Percentiles rank a stretch among this genome's conserved stretches.
Evolutionary conservation across 2,797 vertebrate species (phyloP).

Genomic region (Oceanodroma leucorhoa): DNA sequence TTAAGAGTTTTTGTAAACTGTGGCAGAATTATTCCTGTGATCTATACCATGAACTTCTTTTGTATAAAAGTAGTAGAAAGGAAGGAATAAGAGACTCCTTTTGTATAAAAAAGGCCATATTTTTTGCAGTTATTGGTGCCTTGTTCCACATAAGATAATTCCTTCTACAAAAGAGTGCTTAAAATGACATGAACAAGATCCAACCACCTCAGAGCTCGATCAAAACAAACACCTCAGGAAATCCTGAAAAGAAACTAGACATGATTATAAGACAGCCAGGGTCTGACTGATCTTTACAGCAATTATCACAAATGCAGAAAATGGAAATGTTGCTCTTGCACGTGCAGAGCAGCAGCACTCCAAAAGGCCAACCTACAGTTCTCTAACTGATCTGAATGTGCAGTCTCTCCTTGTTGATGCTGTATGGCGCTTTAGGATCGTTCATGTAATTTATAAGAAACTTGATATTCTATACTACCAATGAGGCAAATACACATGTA

Average conservation of each 20-base stretch:
- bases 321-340: neutral
- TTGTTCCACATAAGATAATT: neutral
- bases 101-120: neutral
- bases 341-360: neutral
- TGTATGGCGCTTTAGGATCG: neutral
- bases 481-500: neutral
- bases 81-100: neutral
- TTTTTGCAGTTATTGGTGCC: neutral
- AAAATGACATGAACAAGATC: neutral
- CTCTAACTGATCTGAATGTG: neutral
- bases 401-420: neutral
- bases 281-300: neutral
- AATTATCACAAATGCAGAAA: neutral
- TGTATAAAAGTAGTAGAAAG: neutral
- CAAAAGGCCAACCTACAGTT: neutral
- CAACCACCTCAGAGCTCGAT: neutral
- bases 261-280: neutral
- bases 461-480: neutral
- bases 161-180: neutral
- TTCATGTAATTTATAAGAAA: neutral
- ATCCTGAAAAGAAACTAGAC: neutral
- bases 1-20: neutral
- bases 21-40: neutral
- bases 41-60: neutral
- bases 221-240: neutral